These are phyloP conservation scores for Discoglossus pictus DNA, from an alignment of 2,797 vertebrate genomes.

Conservation along the genomic window DNA sequence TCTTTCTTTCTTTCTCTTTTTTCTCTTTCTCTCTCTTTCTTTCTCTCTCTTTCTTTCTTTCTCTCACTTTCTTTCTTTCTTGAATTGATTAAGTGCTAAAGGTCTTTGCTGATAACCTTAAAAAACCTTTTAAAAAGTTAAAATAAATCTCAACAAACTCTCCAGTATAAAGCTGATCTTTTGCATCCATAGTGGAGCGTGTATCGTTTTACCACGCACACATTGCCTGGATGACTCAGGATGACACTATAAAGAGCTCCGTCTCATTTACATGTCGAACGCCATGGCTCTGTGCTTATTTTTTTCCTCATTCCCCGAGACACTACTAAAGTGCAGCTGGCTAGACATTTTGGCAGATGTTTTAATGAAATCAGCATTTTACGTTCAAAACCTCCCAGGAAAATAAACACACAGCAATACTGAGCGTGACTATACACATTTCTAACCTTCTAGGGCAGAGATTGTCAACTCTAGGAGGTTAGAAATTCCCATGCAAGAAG, in stretches of 20 bases:
- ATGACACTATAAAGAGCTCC: conserved; percentile 6
- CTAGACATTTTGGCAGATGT: conserved; percentile 44
- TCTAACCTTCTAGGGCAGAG: background rate
- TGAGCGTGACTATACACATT: conserved; percentile 1
- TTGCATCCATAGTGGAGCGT: background rate
- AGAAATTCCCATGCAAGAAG: background rate
- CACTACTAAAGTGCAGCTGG: conserved; percentile 13
- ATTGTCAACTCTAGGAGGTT: background rate
- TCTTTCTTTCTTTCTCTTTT: too few relatives aligned
- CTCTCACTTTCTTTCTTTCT: too few relatives aligned
- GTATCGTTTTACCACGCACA: conserved; percentile 23
- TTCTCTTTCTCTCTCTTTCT: too few relatives aligned
- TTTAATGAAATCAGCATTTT: conserved; percentile 44
- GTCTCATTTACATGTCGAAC: background rate
- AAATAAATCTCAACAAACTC: conserved; percentile 13
- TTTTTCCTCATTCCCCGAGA: conserved; percentile 12
- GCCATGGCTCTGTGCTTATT: background rate
- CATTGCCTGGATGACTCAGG: conserved; percentile 13
- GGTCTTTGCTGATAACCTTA: conserved; percentile 2
- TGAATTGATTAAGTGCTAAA: too few relatives aligned
- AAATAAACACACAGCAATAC: conserved; percentile 15
- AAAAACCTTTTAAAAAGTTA: conserved; percentile 23
- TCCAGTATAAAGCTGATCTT: conserved; percentile 10
- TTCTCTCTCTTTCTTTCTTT: too few relatives aligned
- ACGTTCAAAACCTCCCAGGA: conserved; percentile 14